A percentile compares a stretch with the other conserved stretches of the same genome.
Conservation (phyloP, 2,113 vertebrate genomes). For the Sciurus niger region DNA sequence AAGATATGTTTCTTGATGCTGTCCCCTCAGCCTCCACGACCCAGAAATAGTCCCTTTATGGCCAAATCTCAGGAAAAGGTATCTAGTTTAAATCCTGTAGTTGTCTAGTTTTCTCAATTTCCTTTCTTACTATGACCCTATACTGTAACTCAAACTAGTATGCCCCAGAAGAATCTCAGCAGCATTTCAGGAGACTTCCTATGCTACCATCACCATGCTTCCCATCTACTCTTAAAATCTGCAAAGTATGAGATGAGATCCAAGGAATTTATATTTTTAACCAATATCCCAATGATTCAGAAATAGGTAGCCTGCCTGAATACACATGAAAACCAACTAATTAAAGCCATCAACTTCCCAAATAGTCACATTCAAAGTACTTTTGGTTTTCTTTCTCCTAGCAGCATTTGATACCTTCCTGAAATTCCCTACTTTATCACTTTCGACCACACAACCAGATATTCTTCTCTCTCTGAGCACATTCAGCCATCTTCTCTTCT, state of each 20-base stretch:
- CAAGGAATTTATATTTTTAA: neutral
- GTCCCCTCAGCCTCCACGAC: neutral
- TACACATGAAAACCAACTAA: constrained; percentile 30
- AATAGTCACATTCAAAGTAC: constrained; percentile 34
- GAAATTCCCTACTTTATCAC: neutral
- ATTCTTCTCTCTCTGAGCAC: neutral
- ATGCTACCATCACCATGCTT: neutral
- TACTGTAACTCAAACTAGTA: neutral
- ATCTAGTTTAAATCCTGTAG: neutral
- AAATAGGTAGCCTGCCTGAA: neutral
- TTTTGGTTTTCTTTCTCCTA: constrained; percentile 7
- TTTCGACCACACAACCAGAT: neutral
- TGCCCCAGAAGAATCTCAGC: neutral
- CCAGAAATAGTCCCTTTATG: neutral
- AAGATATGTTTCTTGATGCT: constrained; percentile 14
- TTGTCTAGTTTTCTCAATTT: constrained; percentile 29
- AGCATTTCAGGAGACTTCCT: constrained; percentile 26
- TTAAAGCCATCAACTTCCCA: constrained; percentile 8
- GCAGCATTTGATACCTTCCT: neutral
- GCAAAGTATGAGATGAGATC: constrained; percentile 34
- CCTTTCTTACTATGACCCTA: neutral
- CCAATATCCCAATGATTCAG: constrained; percentile 14
- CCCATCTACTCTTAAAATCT: neutral
- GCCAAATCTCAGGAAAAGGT: neutral
- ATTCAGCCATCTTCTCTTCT: constrained; percentile 1